Percentiles rank a stretch among this genome's conserved stretches.
These are phyloP conservation scores for Marronus borbonicus DNA, from an alignment of 2,888 invertebrate species.

Conservation along the genomic window DNA sequence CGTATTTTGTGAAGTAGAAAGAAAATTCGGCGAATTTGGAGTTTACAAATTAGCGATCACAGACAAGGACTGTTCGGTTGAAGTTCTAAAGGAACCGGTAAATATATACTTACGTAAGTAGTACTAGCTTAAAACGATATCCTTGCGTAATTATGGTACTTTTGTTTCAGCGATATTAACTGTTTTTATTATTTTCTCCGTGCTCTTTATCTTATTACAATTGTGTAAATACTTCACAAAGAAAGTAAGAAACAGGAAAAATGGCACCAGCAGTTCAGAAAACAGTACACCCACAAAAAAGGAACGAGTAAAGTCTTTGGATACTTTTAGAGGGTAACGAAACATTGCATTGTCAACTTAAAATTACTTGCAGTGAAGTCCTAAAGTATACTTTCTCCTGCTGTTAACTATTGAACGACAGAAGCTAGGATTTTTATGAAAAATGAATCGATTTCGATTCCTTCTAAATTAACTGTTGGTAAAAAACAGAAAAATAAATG, in stretches of 20 bases:
- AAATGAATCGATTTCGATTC: too few species aligned
- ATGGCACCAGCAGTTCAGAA: conserved; percentile 12
- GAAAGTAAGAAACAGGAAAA: conserved; percentile 38
- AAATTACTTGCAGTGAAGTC: too few species aligned
- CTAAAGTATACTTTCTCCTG: too few species aligned
- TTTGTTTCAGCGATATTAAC: conserved; percentile 68
- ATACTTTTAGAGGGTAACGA: conserved; percentile 84
- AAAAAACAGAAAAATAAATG: too few species aligned
- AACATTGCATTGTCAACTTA: background rate
- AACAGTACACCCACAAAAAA: conserved; percentile 62
- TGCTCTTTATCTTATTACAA: conserved; percentile 55
- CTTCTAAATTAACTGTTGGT: too few species aligned
- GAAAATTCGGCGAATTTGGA: conserved; percentile 80
- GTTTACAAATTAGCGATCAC: conserved; percentile 77
- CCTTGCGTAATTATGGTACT: conserved; percentile 29
- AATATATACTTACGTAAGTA: conserved; percentile 82
- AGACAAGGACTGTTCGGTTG: conserved; percentile 73
- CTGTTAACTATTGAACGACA: too few species aligned
- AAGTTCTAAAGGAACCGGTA: conserved; percentile 77
- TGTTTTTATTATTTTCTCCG: conserved; percentile 65
- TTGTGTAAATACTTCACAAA: conserved; percentile 44
- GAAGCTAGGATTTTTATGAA: too few species aligned
- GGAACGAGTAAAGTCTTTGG: conserved; percentile 78
- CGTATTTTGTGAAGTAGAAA: conserved; percentile 75
- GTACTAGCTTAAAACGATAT: conserved; percentile 35